Base-by-base conservation (phyloP, 2,888 invertebrate genomes). In the Nudaria mundana region DNA sequence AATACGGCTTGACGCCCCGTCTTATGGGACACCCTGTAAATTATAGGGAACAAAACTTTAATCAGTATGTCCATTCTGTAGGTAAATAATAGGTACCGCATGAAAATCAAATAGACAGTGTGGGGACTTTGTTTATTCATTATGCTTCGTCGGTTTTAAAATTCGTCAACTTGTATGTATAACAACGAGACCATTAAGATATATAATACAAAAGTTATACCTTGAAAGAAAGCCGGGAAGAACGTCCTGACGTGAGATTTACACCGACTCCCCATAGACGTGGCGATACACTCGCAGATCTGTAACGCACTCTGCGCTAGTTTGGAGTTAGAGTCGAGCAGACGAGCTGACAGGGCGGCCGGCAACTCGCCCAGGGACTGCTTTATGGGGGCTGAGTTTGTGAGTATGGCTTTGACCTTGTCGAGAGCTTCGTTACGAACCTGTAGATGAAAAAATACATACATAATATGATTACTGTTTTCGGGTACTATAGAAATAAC, bases 261-360 rank as follows among this genome's bases (percentile, higher is more conserved):
- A 63, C 94, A 93, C 31, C 94, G 92, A 0, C 93, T 76, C 0
- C 98, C 98, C 92, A 98, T 94, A 0, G 96, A 94, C 0, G 90
- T 91, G 1, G 95, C 96, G 15, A 98, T 82, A 18, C 91, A 91
- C 63, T 96, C 94, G 66, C 97, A 97, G 44, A 98, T 93, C 40
- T 93, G 92, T 29, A 98, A 81, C 0, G 98, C 92, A 10, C 93
- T 93, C 63, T 95, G 95, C 0, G 96, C 96, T 52, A 98, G 92
- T 77, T 97, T 97, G 14, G 96, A 96, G 84, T 98, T 98, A 30
- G 97, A 97, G 73, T 98, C 98, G 0, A 93, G 85, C 10, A 98
- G 85, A 1, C 98, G 90, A 0, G 92, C 91, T 0, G 93, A 92
- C 7, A 98, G 76, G 0, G 94, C 94, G 36, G 94, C 93, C 0